phyloP scores from a whole-genome alignment of 2,797 vertebrate genomes.

The Enteromius fasciolatus region DNA sequence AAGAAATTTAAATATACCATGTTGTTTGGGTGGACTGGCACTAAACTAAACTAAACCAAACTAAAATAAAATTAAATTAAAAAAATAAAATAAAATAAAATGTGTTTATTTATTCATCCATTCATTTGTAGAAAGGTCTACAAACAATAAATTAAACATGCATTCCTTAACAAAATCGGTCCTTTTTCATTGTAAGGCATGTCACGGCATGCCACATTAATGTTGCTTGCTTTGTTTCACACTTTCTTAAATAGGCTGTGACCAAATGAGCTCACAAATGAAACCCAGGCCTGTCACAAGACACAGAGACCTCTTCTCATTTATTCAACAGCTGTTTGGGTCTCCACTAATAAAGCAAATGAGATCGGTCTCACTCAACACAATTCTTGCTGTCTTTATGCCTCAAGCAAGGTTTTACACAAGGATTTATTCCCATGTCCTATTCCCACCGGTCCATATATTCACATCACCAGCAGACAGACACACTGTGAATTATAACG shows the following conservation, averaged over 20 bases:
- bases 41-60: not conserved
- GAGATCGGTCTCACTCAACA: conserved; percentile 46
- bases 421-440: conserved; percentile 7
- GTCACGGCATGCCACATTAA: not conserved
- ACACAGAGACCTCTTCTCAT: conserved; percentile 3
- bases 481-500: conserved; percentile 21
- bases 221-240: conserved; percentile 9
- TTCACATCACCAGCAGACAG: conserved; percentile 18
- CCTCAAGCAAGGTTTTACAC: not conserved
- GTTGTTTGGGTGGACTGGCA: not conserved
- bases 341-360: conserved; percentile 48
- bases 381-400: conserved; percentile 2
- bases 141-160: not conserved
- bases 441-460: conserved; percentile 19
- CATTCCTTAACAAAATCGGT: not conserved
- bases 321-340: not conserved
- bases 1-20: not conserved
- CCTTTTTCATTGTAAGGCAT: conserved; percentile 5
- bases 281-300: conserved; percentile 2
- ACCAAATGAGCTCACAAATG: conserved; percentile 11
- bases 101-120: not conserved
- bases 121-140: too few species aligned
- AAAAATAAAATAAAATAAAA: not conserved
- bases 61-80: not conserved
- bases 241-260: conserved; percentile 23